phyloP scores from a whole-genome alignment of 2,888 invertebrate species.

The Hipparchia semele region DNA sequence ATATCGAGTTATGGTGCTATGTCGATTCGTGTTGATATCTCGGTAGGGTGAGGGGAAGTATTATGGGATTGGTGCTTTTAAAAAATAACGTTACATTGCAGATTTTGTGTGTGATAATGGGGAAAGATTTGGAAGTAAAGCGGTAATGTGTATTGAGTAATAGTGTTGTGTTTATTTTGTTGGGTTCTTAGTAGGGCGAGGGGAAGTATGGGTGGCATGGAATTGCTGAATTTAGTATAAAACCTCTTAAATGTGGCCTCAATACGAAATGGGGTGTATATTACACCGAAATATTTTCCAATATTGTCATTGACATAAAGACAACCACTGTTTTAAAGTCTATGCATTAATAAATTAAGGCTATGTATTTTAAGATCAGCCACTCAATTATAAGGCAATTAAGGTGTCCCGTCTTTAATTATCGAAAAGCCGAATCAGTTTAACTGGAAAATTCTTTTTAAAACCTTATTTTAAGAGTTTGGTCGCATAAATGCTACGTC shows the following conservation, averaged over 20 bases:
- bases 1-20: conserved; percentile 6
- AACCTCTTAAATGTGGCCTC: conserved; percentile 48
- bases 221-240: conserved; percentile 62
- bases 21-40: conserved; percentile 13
- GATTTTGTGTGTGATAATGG: not conserved
- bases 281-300: not conserved
- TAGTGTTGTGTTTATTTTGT: conserved; percentile 1
- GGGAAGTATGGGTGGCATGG: conserved; percentile 51
- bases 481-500: too few species aligned
- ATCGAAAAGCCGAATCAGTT: too few species aligned
- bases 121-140: not conserved
- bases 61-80: not conserved
- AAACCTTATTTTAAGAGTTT: too few species aligned
- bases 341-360: too few species aligned
- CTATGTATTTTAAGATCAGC: too few species aligned
- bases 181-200: conserved; percentile 30
- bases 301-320: not conserved
- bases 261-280: conserved; percentile 6
- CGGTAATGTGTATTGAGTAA: not conserved
- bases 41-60: conserved; percentile 1
- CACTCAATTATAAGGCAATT: too few species aligned
- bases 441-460: too few species aligned
- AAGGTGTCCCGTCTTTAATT: too few species aligned
- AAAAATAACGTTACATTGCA: conserved; percentile 3
- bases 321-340: too few species aligned